phyloP scores from a whole-genome alignment of 2,113 vertebrate species.

The Corydoras maculifer region DNA sequence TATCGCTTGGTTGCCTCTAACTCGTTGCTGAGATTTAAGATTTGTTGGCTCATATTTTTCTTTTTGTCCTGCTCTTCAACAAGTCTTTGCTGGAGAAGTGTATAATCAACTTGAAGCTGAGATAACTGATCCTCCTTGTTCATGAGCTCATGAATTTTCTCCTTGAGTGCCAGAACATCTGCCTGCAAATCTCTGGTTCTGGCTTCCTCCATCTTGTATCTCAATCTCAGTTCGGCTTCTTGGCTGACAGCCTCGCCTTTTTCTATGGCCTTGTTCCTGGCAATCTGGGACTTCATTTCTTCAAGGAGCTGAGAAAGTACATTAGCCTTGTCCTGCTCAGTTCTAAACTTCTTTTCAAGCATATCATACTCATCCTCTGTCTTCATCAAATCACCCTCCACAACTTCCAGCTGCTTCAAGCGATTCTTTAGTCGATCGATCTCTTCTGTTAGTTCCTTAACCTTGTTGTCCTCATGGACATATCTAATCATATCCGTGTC shows the following conservation, averaged over 20 bases:
- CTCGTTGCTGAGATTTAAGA: constrained; percentile 75
- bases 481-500: constrained; percentile 53
- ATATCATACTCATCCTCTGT: constrained; percentile 93
- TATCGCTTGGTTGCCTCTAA: constrained; percentile 84
- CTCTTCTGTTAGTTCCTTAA: constrained; percentile 79
- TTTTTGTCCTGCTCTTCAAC: constrained; percentile 81
- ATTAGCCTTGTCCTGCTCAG: constrained; percentile 88
- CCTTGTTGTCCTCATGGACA: constrained; percentile 76
- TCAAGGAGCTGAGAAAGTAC: constrained; percentile 80
- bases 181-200: constrained; percentile 77
- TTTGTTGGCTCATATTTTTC: constrained; percentile 76
- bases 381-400: constrained; percentile 92
- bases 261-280: constrained; percentile 84
- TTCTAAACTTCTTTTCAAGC: constrained; percentile 86
- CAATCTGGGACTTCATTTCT: constrained; percentile 83
- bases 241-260: constrained; percentile 79
- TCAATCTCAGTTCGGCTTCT: constrained; percentile 78
- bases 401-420: constrained; percentile 84
- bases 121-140: constrained; percentile 94
- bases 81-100: constrained; percentile 80
- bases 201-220: constrained; percentile 80
- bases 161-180: constrained; percentile 87
- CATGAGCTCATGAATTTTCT: constrained; percentile 96
- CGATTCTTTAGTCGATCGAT: constrained; percentile 83
- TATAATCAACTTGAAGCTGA: constrained; percentile 85